Percentiles rank a stretch among this genome's conserved stretches.
phyloP scores from a whole-genome alignment of 1,140 invertebrate genomes.

The Gryon sp. region DNA sequence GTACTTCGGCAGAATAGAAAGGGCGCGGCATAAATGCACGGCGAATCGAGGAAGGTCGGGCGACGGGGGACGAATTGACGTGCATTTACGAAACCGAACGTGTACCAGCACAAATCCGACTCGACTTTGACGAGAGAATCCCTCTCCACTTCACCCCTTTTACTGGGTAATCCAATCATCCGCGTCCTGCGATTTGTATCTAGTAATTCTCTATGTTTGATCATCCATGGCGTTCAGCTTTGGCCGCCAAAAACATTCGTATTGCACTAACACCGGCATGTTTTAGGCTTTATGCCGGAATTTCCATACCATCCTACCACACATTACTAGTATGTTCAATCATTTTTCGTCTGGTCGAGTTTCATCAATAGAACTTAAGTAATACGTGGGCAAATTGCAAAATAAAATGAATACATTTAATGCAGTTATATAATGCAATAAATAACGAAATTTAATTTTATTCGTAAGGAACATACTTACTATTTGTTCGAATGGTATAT shows the following conservation, averaged over 20 bases:
- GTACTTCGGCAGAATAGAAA: conserved; percentile 62
- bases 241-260: conserved; percentile 58
- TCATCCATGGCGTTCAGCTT: conserved; percentile 61
- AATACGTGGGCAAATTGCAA: no score
- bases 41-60: conserved; percentile 45
- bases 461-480: no score
- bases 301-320: conserved; percentile 10
- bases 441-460: no score
- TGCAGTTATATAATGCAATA: no score
- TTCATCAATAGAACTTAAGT: no score
- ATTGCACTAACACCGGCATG: conserved; percentile 25
- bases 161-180: conserved; percentile 67
- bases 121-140: conserved; percentile 65
- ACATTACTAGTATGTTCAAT: neutral
- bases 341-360: no score
- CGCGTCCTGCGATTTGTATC: conserved; percentile 67
- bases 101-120: conserved; percentile 64
- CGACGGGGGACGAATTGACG: conserved; percentile 51
- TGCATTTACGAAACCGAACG: conserved; percentile 65
- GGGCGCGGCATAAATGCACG: conserved; percentile 55
- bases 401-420: no score
- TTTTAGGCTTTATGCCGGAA: conserved; percentile 46
- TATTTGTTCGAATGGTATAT: no score
- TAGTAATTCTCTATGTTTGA: conserved; percentile 66
- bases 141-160: conserved; percentile 60